phyloP scores from a whole-genome alignment of 2,797 vertebrate genomes.

The Brachymystax lenok region DNA sequence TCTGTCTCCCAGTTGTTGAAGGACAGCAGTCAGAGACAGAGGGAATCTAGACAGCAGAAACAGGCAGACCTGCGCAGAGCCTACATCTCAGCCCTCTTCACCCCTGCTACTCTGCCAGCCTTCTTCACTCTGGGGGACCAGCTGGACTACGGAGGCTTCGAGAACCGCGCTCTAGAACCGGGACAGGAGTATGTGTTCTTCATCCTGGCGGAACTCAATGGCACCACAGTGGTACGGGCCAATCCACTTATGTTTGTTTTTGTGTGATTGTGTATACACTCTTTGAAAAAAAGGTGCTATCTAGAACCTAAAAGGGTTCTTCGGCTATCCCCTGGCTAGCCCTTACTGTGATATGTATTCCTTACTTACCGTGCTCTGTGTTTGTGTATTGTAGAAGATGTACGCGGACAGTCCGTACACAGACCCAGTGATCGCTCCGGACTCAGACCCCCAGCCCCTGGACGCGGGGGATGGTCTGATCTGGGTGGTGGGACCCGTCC shows the following conservation, averaged over 20 bases:
- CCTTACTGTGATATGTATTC: no score
- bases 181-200: constrained; percentile 95
- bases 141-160: constrained; percentile 91
- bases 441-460: constrained; percentile 90
- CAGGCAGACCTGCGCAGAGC: constrained; percentile 90
- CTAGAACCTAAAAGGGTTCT: no score
- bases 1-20: constrained; percentile 76
- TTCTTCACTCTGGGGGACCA: constrained; percentile 93
- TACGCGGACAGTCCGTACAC: constrained; percentile 95
- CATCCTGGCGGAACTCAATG: constrained; percentile 91
- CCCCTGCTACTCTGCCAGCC: constrained; percentile 80
- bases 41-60: constrained; percentile 87
- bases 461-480: constrained; percentile 94
- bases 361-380: background rate
- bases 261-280: background rate
- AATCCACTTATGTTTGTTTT: background rate
- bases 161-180: constrained; percentile 90
- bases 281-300: no score
- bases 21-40: constrained; percentile 84
- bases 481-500: constrained; percentile 96
- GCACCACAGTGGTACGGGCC: constrained; percentile 83
- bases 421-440: constrained; percentile 89
- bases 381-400: constrained; percentile 74
- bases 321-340: background rate
- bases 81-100: constrained; percentile 93